Conservation (phyloP, 2,113 vertebrate genomes). For the Ctenomys sociabilis region DNA sequence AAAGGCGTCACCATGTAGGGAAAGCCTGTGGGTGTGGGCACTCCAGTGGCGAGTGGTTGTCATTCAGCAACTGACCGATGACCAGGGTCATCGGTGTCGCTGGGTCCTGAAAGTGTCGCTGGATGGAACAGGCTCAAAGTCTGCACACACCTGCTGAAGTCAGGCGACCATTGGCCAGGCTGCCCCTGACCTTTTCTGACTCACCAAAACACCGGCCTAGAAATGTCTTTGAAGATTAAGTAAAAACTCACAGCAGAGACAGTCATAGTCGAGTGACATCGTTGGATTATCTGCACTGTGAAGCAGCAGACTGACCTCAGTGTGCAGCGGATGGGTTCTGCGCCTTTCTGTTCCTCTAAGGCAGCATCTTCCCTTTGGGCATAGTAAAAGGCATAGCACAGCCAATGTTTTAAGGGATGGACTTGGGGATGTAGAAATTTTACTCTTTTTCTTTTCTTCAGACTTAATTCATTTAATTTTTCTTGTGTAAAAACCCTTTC, state of each 20-base stretch:
- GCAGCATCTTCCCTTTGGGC: neutral
- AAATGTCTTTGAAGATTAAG: slow-evolving; percentile 78
- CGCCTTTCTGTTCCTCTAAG: neutral
- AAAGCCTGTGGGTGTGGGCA: slow-evolving; percentile 52
- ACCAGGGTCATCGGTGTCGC: slow-evolving; percentile 88
- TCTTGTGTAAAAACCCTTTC: no score
- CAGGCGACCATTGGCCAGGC: slow-evolving; percentile 89
- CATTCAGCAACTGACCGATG: slow-evolving; percentile 89
- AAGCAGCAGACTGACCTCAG: neutral
- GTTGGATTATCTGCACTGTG: neutral
- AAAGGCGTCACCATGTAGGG: slow-evolving; percentile 50
- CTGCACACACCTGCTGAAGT: slow-evolving; percentile 87
- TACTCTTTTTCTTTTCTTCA: no score
- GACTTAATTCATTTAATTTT: no score
- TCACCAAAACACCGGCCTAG: slow-evolving; percentile 79
- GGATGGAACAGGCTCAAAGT: slow-evolving; percentile 83
- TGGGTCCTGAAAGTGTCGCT: slow-evolving; percentile 80
- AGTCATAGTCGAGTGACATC: slow-evolving; percentile 9
- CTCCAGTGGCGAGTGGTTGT: slow-evolving; percentile 5
- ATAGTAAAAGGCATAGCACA: neutral
- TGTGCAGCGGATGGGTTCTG: rapidly evolving
- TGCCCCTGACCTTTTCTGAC: slow-evolving; percentile 81
- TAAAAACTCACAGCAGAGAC: slow-evolving; percentile 60
- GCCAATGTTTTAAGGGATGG: neutral
- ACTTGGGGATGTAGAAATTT: slow-evolving; percentile 42